Conservation (phyloP, 1,140 invertebrate genomes). For the Papilio xuthus region DNA sequence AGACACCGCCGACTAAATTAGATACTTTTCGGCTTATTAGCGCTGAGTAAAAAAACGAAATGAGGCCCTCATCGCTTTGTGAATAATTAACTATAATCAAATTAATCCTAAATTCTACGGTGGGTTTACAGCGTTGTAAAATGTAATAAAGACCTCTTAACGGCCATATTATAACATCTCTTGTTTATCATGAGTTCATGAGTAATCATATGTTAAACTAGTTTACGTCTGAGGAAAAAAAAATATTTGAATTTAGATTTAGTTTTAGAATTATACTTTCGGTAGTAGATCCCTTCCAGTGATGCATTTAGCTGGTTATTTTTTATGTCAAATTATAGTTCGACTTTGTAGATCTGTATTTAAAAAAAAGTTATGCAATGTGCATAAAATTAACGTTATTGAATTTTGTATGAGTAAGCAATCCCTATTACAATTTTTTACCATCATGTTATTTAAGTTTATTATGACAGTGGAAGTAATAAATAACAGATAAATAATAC, state of each 20-base stretch:
- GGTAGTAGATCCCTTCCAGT: background rate
- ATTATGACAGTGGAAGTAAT: slow-evolving; percentile 11
- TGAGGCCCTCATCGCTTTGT: slow-evolving; percentile 72
- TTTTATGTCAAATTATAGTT: background rate
- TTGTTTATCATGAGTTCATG: slow-evolving; percentile 61
- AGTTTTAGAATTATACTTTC: background rate
- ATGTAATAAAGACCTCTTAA: slow-evolving; percentile 77
- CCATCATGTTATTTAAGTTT: background rate
- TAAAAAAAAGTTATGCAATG: too few species aligned
- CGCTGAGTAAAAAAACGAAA: slow-evolving; percentile 76
- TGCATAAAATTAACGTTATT: too few species aligned
- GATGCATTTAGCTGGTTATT: background rate
- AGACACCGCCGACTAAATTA: slow-evolving; percentile 79
- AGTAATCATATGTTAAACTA: slow-evolving; percentile 25
- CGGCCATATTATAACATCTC: slow-evolving; percentile 69
- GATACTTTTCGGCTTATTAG: slow-evolving; percentile 80
- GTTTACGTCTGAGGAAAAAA: background rate
- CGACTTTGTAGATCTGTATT: too few species aligned
- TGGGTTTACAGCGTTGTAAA: slow-evolving; percentile 80
- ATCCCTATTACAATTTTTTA: background rate
- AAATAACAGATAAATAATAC: slow-evolving; percentile 12
- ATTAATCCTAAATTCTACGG: slow-evolving; percentile 81
- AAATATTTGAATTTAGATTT: background rate
- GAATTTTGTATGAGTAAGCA: too few species aligned
- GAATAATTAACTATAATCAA: slow-evolving; percentile 81